Evolutionary conservation across 2,113 vertebrate species (phyloP), one percentile per base, ranked within the genome.

Genomic region (Oreotrochilus melanogaster): DNA sequence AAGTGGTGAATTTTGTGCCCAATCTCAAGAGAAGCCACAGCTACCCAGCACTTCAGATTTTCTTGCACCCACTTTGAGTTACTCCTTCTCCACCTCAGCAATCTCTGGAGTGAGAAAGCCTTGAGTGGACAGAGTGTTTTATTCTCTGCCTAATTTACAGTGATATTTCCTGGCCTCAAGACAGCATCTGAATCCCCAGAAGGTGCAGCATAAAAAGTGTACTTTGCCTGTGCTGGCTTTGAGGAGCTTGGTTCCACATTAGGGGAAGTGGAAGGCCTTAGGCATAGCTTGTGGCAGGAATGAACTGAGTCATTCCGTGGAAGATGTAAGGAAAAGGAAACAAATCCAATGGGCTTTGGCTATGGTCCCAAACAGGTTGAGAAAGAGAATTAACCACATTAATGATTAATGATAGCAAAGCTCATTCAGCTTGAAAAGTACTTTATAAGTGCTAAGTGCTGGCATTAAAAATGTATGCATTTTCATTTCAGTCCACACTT

Each of bases 401-500:
- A 91, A 96, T 96, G 31, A 95, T 96, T 96, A 78, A 96, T 90
- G 92, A 88, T 53, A 53, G 42, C 42, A 93, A 91, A 96, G 60
- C 79, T 84, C 57, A 75, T 86, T 91, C 71, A 91, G 70, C 74
- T 83, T 56, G 78, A 79, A 91, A 95, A 95, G 88, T 81, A 57
- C 84, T 94, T 93, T 92, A 0, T 96, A 79, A 94, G 67, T 48
- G 60, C 89, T 95, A 93, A 95, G 83, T 89, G 81, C 85, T 88
- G 56, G 30, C 93, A 96, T 97, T 93, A 97, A 96, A 96, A 92
- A 94, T 96, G 83, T 75, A 95, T 93, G 84, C 27, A 6, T 73
- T 91, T 88, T 92, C 19, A 8, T 88, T 91, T 94, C 72, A 88
- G 84, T 88, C 82, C 47, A 50, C 10, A 9, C 42, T 69, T 79